Evolutionary conservation across 2,888 invertebrate species (phyloP).

Genomic region (Caprella mutica): DNA sequence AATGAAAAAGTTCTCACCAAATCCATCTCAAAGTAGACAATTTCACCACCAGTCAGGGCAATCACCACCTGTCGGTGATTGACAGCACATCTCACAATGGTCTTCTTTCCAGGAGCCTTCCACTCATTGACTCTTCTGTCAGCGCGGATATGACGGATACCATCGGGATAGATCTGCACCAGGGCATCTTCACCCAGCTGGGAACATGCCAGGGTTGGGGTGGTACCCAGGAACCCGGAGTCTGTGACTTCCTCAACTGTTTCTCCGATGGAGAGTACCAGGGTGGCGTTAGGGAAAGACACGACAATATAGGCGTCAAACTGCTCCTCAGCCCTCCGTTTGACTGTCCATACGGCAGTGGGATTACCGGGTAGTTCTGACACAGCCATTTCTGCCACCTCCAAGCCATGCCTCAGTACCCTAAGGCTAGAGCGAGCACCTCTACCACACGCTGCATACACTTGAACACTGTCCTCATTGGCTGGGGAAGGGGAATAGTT

Average conservation of each 20-base stretch:
- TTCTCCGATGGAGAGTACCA: slow-evolving; percentile 97
- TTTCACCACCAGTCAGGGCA: slow-evolving; percentile 89
- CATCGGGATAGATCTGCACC: slow-evolving; percentile 92
- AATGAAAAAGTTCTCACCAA: slow-evolving; percentile 84
- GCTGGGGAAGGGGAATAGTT: slow-evolving; percentile 45
- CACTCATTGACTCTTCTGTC: slow-evolving; percentile 98
- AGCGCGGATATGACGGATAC: slow-evolving; percentile 93
- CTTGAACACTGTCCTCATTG: slow-evolving; percentile 96
- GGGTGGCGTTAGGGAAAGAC: slow-evolving; percentile 95
- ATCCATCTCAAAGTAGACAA: slow-evolving; percentile 99
- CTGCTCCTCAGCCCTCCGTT: slow-evolving; percentile 88
- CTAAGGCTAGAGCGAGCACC: slow-evolving; percentile 87
- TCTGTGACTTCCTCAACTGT: slow-evolving; percentile 99
- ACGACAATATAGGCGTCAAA: slow-evolving; percentile 99
- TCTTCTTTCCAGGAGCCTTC: slow-evolving; percentile 96
- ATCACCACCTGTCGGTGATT: slow-evolving; percentile 98
- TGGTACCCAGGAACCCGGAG: slow-evolving; percentile 96
- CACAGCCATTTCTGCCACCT: slow-evolving; percentile 99
- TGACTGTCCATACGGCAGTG: slow-evolving; percentile 99
- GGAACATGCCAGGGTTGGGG: slow-evolving; percentile 95
- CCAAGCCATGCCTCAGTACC: slow-evolving; percentile 89
- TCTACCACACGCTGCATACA: slow-evolving; percentile 90
- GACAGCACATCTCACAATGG: slow-evolving; percentile 93
- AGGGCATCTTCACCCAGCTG: slow-evolving; percentile 94
- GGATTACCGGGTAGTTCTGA: slow-evolving; percentile 99